Conservation (phyloP, 2,113 vertebrate species). For the Anoplopoma fimbria region DNA sequence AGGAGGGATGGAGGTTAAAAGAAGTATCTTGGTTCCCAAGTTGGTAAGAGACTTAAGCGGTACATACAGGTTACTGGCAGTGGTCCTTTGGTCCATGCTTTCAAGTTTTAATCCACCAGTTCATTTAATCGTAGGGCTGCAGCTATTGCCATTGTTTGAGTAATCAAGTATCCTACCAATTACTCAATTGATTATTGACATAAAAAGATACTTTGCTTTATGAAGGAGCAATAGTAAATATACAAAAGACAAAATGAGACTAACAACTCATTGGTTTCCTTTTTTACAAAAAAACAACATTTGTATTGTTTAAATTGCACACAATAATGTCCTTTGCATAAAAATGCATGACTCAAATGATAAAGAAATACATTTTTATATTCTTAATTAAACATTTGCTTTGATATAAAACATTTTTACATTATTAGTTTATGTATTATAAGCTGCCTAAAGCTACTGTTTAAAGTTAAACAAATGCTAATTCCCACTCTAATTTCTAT, state of each 20-base stretch:
- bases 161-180: not conserved
- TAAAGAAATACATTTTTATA: not conserved
- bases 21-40: too few relatives aligned
- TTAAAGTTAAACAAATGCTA: not conserved
- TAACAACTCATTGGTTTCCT: not conserved
- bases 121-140: not conserved
- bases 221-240: not conserved
- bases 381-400: not conserved
- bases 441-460: not conserved
- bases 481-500: not conserved
- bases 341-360: not conserved
- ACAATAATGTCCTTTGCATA: not conserved
- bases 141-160: not conserved
- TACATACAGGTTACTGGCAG: slow-evolving; percentile 5
- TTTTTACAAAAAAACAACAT: not conserved
- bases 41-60: too few relatives aligned
- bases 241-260: not conserved
- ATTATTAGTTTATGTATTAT: not conserved
- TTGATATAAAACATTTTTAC: not conserved
- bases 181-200: not conserved
- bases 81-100: not conserved
- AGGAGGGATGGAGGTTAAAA: slow-evolving; percentile 28
- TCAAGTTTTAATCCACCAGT: not conserved
- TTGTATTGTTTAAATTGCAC: not conserved
- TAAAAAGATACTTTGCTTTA: not conserved